phyloP scores from a whole-genome alignment of 2,797 vertebrate genomes.

The Erethizon dorsatum region DNA sequence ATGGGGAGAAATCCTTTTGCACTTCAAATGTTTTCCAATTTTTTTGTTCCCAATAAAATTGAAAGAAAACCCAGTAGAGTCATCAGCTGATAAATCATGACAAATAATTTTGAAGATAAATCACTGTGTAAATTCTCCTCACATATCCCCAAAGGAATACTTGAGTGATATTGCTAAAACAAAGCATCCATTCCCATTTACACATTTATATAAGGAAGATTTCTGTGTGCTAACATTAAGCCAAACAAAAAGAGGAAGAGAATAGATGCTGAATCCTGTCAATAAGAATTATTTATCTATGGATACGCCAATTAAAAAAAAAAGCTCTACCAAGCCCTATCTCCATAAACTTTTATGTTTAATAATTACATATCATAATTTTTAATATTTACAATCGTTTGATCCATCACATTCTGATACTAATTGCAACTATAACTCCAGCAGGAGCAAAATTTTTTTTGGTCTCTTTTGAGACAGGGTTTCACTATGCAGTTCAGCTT shows the following conservation, averaged over 20 bases:
- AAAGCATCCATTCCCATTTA: conserved; percentile 56
- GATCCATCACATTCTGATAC: conserved; percentile 37
- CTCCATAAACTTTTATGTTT: conserved; percentile 52
- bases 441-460: background rate
- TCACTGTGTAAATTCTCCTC: conserved; percentile 1
- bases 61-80: conserved; percentile 55
- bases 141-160: conserved; percentile 69
- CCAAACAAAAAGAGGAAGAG: conserved; percentile 62
- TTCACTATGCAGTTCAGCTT: background rate
- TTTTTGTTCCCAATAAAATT: conserved; percentile 68
- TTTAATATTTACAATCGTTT: conserved; percentile 47
- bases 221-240: conserved; percentile 52
- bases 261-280: conserved; percentile 60
- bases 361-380: conserved; percentile 33
- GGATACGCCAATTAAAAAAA: too few relatives aligned
- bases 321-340: background rate
- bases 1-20: conserved; percentile 62
- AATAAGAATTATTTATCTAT: conserved; percentile 54
- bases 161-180: conserved; percentile 63
- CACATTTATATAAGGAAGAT: conserved; percentile 28
- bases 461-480: background rate
- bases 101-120: conserved; percentile 75
- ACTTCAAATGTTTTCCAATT: conserved; percentile 57
- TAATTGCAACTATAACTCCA: conserved; percentile 57
- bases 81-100: conserved; percentile 72